These are phyloP conservation scores for Vipera latastei DNA, from an alignment of 2,797 vertebrate species.

Conservation along the genomic window DNA sequence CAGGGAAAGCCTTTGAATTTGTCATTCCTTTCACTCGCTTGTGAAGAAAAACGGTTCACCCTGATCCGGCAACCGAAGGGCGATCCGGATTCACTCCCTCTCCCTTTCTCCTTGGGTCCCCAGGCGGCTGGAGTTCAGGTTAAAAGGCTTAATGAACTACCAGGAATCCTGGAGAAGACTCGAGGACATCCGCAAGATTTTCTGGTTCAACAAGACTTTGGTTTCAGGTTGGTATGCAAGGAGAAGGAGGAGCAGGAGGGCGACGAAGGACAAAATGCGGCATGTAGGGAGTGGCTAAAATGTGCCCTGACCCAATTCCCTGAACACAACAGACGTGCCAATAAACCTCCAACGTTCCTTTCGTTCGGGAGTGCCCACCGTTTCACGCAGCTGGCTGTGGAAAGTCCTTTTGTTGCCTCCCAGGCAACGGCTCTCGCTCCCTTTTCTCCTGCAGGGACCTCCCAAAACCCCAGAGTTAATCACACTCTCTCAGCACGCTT, in stretches of 20 bases:
- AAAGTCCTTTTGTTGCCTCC: no score
- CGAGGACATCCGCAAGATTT: conserved; percentile 58
- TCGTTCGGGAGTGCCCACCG: no score
- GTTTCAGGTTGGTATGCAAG: conserved; percentile 42
- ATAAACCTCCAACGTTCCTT: no score
- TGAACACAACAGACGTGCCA: no score
- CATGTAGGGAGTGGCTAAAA: background rate
- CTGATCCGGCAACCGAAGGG: background rate
- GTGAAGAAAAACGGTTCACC: background rate
- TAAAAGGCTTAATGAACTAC: conserved; percentile 56
- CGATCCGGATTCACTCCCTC: background rate
- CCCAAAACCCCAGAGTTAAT: no score
- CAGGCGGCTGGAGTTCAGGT: conserved; percentile 66
- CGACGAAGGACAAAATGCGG: background rate
- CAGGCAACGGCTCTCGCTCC: no score
- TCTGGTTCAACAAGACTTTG: conserved; percentile 58
- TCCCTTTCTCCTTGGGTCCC: background rate
- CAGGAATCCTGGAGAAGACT: conserved; percentile 61
- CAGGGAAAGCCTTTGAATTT: background rate
- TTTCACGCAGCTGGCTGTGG: no score
- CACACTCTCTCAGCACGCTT: no score
- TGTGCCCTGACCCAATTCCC: background rate
- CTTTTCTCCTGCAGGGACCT: no score
- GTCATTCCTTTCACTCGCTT: background rate
- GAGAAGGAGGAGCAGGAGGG: background rate